phyloP scores from a whole-genome alignment of 2,797 vertebrate species.

The Pogoniulus pusillus region DNA sequence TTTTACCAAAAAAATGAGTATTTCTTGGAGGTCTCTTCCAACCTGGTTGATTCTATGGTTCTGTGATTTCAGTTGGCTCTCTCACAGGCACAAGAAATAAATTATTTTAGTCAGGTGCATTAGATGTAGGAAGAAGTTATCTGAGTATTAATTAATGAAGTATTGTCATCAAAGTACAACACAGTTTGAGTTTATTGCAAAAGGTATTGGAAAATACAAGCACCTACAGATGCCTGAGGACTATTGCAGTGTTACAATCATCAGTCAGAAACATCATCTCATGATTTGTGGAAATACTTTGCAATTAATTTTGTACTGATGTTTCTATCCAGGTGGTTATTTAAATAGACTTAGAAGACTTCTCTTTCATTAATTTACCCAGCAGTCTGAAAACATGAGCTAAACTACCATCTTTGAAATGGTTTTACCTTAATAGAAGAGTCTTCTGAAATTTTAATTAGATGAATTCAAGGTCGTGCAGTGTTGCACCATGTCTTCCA shows the following conservation, averaged over 20 bases:
- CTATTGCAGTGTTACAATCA: not conserved
- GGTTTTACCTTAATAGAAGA: not conserved
- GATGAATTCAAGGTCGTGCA: not conserved
- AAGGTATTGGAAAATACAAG: not conserved
- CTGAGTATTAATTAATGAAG: not conserved
- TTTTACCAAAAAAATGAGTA: not conserved
- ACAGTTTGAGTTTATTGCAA: not conserved
- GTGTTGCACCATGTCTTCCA: not conserved
- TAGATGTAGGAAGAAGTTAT: not conserved
- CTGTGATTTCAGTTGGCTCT: not conserved
- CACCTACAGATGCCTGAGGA: not conserved
- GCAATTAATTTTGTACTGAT: not conserved
- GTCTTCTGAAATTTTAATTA: not conserved
- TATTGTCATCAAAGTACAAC: not conserved
- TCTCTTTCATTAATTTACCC: not conserved
- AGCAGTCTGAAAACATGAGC: not conserved
- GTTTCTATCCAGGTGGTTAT: not conserved
- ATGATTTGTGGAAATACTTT: not conserved
- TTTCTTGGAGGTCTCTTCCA: too few relatives aligned
- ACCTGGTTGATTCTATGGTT: too few relatives aligned
- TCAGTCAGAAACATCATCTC: not conserved
- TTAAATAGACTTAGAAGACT: not conserved
- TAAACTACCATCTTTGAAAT: not conserved
- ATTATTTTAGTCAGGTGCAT: not conserved
- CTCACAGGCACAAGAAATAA: not conserved